phyloP scores from a whole-genome alignment of 2,797 vertebrate species.

The Cetoscarus ocellatus region DNA sequence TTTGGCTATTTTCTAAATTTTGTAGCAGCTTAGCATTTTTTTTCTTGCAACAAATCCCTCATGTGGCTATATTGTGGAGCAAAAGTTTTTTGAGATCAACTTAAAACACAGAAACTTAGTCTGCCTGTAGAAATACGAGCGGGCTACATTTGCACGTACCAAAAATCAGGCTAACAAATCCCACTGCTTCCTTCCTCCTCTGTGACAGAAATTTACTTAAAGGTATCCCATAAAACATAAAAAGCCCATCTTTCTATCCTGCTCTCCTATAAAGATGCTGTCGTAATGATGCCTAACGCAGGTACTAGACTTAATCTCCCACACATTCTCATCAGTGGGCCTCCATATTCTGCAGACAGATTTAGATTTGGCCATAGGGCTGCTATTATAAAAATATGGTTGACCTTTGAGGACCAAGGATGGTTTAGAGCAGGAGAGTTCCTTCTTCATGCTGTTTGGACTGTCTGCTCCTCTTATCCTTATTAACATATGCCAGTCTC shows the following conservation, averaged over 20 bases:
- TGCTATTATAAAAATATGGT: slow-evolving; percentile 84
- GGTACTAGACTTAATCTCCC: slow-evolving; percentile 59
- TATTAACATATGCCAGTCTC: slow-evolving; percentile 92
- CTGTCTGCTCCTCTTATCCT: slow-evolving; percentile 60
- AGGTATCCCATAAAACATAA: slow-evolving; percentile 51
- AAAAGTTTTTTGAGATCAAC: not conserved
- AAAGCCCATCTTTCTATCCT: slow-evolving; percentile 44
- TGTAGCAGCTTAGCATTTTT: not conserved
- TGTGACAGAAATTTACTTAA: slow-evolving; percentile 54
- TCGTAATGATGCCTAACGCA: slow-evolving; percentile 55
- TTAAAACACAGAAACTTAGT: slow-evolving; percentile 12
- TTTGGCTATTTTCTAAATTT: not conserved
- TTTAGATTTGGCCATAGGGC: slow-evolving; percentile 78
- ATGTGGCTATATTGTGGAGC: not conserved
- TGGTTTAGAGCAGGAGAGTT: slow-evolving; percentile 59
- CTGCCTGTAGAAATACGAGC: slow-evolving; percentile 8
- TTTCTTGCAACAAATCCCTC: not conserved
- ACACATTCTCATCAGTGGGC: slow-evolving; percentile 50
- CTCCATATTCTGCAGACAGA: slow-evolving; percentile 70
- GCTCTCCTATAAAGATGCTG: slow-evolving; percentile 61
- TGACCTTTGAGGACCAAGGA: slow-evolving; percentile 81
- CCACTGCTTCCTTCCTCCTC: slow-evolving; percentile 22
- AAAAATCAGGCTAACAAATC: slow-evolving; percentile 23
- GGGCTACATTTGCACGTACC: not conserved
- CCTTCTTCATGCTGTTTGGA: slow-evolving; percentile 70